phyloP scores from a whole-genome alignment of 2,113 vertebrate genomes.

The Oryzias melastigma region DNA sequence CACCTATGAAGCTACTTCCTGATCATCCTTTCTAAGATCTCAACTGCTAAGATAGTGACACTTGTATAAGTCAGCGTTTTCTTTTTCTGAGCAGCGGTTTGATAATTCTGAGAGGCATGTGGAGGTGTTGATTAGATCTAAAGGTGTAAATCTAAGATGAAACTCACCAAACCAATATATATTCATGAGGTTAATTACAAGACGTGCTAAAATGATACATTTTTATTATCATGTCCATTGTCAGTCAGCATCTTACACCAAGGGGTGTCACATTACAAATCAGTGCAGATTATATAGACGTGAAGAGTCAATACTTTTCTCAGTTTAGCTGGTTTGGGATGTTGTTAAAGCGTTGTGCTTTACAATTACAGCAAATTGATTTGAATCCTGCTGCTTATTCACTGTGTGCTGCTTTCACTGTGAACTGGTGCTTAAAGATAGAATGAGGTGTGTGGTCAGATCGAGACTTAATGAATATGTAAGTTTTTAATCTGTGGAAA shows the following conservation, averaged over 20 bases:
- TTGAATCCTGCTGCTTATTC: conserved; percentile 16
- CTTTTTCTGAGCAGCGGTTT: conserved; percentile 38
- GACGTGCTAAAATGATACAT: conserved; percentile 65
- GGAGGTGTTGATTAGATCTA: conserved; percentile 75
- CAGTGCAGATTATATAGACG: conserved; percentile 52
- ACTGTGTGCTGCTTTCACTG: conserved; percentile 13
- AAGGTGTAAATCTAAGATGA: conserved; percentile 69
- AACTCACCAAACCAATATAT: conserved; percentile 74
- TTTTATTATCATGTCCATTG: conserved; percentile 55
- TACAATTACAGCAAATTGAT: conserved; percentile 30
- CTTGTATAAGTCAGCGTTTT: conserved; percentile 60
- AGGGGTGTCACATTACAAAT: conserved; percentile 62
- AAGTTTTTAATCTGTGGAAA: too few species aligned
- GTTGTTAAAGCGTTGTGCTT: conserved; percentile 22
- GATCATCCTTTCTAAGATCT: too few species aligned
- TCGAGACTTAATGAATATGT: conserved; percentile 11
- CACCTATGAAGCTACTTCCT: too few species aligned
- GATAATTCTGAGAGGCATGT: conserved; percentile 46
- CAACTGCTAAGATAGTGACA: not conserved
- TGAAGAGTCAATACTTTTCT: conserved; percentile 34
- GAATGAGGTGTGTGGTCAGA: conserved; percentile 30
- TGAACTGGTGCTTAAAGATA: conserved; percentile 32
- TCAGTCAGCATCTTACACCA: conserved; percentile 31
- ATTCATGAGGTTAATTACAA: conserved; percentile 78
- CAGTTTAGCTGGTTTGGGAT: conserved; percentile 29